Evolutionary conservation across 2,888 invertebrate species (phyloP), one percentile per base, ranked within the genome.

Genomic region (Brachynemurus nebulosus): DNA sequence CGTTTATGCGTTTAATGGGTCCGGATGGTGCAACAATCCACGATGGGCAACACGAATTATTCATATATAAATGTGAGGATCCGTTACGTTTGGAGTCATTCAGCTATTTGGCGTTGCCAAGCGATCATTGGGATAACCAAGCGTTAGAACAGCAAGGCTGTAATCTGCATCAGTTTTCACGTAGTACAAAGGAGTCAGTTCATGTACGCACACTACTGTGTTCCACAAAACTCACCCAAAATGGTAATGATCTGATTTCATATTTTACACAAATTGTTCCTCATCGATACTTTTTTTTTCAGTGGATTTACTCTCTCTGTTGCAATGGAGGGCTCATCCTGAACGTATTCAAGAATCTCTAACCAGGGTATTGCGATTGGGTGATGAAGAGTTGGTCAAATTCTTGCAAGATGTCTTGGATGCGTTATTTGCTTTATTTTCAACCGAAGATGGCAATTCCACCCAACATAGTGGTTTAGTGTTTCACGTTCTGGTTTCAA

Each of bases 161-260:
- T 8, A 60, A 63, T 23, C 64, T 61, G 48, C 64, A 70, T 1
- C 59, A 75, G 38, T 89, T 86, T 63, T 77, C 80, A 50, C 72
- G 84, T 54, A 89, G 88, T 51, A 77, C 83, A 49, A 88, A 86
- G 62, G 95, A 95, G 65, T 74, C 78, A 11, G 81, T 92, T 47
- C 76, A 76, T 34, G 76, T 95, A 8, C 78, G 76, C 55, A 91
- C 93, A 0, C 62, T 89, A 33, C 69, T 96, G 18, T 93, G 92
- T 62, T 95, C 95, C 17, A 95, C 95, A n/a, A 96, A 96, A 63
- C 69, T 95, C 7, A 95, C 96, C 0, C 95, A 95, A 65, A 95
- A 95, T 59, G 84, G 86, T 84, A 62, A n/a, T n/a, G n/a, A n/a
- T n/a, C n/a, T n/a, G n/a, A n/a, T n/a, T n/a, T n/a, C n/a, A n/a